These are phyloP conservation scores for Rallus limicola DNA, from an alignment of 2,113 vertebrate genomes.

Conservation along the genomic window DNA sequence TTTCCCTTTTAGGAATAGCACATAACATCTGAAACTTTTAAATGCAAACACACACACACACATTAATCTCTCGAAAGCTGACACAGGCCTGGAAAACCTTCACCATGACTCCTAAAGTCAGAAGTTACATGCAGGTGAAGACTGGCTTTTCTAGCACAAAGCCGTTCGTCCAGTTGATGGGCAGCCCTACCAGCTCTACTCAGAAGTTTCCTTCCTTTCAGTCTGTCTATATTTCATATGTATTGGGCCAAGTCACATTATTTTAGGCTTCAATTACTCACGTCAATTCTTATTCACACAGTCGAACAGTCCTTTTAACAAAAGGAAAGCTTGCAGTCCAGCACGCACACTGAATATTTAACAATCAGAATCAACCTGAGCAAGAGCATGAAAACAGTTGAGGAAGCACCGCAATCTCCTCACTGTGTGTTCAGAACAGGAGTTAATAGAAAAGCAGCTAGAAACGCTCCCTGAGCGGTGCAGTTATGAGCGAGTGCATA, in stretches of 20 bases:
- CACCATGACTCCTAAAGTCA: neutral
- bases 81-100: neutral
- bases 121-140: neutral
- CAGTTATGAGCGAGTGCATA: fast-evolving
- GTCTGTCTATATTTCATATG: neutral
- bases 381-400: neutral
- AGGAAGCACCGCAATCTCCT: neutral
- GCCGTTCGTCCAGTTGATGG: neutral
- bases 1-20: neutral
- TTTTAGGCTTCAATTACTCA: neutral
- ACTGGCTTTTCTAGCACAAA: neutral
- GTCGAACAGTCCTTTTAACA: neutral
- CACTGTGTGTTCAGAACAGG: neutral
- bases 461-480: neutral
- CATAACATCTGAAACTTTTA: neutral
- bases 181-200: neutral
- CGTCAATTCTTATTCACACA: neutral
- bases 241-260: neutral
- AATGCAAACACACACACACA: neutral
- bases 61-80: neutral
- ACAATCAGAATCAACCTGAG: neutral
- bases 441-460: neutral
- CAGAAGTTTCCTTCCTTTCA: neutral
- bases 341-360: neutral
- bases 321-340: neutral